These are phyloP conservation scores for Teleopsis dalmanni DNA, from an alignment of 1,140 invertebrate genomes.

Conservation along the genomic window DNA sequence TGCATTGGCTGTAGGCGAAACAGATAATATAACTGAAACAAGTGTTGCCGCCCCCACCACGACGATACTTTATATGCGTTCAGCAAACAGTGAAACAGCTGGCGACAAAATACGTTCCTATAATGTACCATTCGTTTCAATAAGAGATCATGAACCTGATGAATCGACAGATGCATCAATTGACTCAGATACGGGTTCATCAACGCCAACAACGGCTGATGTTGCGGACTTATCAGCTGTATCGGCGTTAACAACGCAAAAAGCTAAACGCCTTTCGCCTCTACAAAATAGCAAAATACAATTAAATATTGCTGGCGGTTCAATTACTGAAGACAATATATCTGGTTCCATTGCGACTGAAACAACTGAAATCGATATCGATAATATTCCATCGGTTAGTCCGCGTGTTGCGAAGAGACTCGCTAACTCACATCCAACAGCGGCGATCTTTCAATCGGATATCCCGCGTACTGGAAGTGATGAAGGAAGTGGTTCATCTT, in stretches of 20 bases:
- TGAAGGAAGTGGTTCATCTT: background rate
- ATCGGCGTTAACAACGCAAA: slow-evolving; percentile 5
- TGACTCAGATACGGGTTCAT: slow-evolving; percentile 30
- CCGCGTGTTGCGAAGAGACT: background rate
- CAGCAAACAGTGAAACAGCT: background rate
- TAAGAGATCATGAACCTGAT: slow-evolving; percentile 1
- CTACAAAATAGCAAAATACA: background rate
- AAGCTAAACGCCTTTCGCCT: background rate
- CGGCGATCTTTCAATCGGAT: background rate
- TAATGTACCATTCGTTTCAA: background rate
- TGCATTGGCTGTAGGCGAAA: background rate
- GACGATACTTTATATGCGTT: background rate
- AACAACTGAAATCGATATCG: slow-evolving; percentile 1
- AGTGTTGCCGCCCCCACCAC: background rate
- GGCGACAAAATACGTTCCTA: background rate
- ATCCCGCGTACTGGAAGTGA: background rate
- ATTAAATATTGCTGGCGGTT: background rate
- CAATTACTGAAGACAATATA: slow-evolving; percentile 2
- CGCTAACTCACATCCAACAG: background rate
- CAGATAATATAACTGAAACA: background rate
- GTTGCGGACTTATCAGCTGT: slow-evolving; percentile 28
- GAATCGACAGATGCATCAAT: slow-evolving; percentile 15
- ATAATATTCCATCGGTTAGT: background rate
- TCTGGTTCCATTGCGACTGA: slow-evolving; percentile 8
- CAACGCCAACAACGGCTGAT: slow-evolving; percentile 38